These are phyloP conservation scores for Panthera uncia DNA, from an alignment of 2,113 vertebrate species.

Conservation along the genomic window DNA sequence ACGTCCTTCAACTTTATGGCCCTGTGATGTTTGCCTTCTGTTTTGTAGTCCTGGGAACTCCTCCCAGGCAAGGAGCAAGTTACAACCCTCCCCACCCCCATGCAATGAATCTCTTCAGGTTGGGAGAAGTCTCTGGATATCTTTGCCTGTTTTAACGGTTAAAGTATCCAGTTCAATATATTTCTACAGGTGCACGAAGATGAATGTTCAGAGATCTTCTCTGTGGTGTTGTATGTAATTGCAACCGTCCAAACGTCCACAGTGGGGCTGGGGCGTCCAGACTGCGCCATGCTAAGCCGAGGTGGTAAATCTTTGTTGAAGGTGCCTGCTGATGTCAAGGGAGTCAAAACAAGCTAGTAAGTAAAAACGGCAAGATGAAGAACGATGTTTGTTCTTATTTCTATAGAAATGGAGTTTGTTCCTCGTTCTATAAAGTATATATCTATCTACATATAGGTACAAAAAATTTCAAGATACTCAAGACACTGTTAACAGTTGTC, in stretches of 20 bases:
- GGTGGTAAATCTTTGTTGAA: background rate
- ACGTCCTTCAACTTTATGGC: background rate
- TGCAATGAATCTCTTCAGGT: background rate
- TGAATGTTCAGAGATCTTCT: background rate
- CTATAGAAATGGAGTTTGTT: background rate
- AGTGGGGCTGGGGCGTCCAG: too few species aligned
- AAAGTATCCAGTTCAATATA: background rate
- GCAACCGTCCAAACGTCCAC: background rate
- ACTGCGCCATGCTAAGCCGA: background rate
- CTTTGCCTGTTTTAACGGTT: background rate
- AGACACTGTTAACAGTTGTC: background rate
- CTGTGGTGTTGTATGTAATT: background rate
- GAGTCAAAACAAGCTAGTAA: background rate
- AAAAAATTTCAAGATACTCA: background rate
- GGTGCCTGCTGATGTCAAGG: background rate
- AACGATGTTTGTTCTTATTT: background rate
- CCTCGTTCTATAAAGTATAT: background rate
- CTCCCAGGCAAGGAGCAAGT: background rate
- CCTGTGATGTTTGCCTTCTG: background rate
- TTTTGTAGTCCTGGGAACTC: background rate
- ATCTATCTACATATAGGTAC: background rate
- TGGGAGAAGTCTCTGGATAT: background rate
- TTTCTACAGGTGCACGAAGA: background rate
- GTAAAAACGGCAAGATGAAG: background rate
- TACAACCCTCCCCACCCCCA: background rate